A percentile compares a stretch with the other conserved stretches of the same genome.
These are phyloP conservation scores for Denticeps clupeoides DNA, from an alignment of 2,797 vertebrate species.

Conservation along the genomic window DNA sequence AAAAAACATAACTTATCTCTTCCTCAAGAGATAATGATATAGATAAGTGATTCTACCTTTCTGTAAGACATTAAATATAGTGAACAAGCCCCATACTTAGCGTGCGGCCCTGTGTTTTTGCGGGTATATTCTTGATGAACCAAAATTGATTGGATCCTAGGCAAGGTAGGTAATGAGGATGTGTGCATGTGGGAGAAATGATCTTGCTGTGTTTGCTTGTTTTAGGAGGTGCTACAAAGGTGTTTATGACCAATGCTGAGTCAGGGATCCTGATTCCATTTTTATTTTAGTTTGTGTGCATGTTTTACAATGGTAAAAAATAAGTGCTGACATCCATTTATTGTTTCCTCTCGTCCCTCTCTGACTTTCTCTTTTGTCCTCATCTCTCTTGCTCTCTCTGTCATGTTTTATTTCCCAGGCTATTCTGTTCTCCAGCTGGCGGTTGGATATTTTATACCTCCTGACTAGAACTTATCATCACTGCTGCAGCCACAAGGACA, in stretches of 20 bases:
- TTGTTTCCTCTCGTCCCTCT: not conserved
- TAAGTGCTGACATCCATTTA: conserved; percentile 8
- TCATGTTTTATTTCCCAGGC: not conserved
- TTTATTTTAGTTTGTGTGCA: conserved; percentile 7
- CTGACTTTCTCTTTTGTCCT: not conserved
- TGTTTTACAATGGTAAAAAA: not conserved
- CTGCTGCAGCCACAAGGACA: too few relatives aligned
- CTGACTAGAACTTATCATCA: too few relatives aligned
- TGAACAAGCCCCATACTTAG: too few relatives aligned
- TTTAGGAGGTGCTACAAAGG: conserved; percentile 9
- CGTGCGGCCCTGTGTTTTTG: too few relatives aligned
- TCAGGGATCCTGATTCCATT: conserved; percentile 18
- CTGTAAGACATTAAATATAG: too few relatives aligned
- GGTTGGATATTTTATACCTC: too few relatives aligned
- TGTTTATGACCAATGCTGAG: conserved; percentile 16
- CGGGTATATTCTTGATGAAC: too few relatives aligned
- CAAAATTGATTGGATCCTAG: too few relatives aligned
- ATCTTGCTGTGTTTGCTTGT: not conserved
- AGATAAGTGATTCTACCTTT: too few relatives aligned
- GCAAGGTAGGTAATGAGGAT: too few relatives aligned
- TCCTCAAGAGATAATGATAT: too few relatives aligned
- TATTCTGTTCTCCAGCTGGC: conserved; percentile 5
- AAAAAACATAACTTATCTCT: too few relatives aligned
- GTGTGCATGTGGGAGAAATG: not conserved
- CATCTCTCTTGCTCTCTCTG: not conserved